Base-by-base conservation (phyloP, 1,140 invertebrate species). In the Seison nebaliae region DNA sequence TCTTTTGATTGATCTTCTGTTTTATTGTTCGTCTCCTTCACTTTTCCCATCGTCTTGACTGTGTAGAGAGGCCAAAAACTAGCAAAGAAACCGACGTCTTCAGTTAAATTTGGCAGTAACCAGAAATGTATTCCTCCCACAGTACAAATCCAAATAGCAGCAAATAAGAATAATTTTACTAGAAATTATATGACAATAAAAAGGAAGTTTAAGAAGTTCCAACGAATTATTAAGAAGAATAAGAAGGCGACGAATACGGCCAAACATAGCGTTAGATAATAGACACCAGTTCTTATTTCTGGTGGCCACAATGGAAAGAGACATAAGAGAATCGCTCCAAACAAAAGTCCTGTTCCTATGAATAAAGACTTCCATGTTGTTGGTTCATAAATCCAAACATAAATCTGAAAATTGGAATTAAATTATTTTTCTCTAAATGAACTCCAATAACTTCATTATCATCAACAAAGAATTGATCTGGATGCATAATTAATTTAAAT, bases 331-430 rank as follows among this genome's bases (percentile, higher is more conserved):
- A 93, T 83, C 30, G 78, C 76, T 24, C 76, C 84, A 34, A 93
- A 48, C 64, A 62, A 57, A 41, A 94, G 65, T 0, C 84, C 62
- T 17, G 74, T 67, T 32, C 88, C 88, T 50, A 84, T 76, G 44
- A 93, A 64, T 73, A 84, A 94, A 51, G 91, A 91, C 62, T 81
- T 79, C 41, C 83, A 69, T 7, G 84, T 81, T 48, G 88, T 81
- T 4, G 86, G 86, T 57, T 96, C 86, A 62, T 91, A 98, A 38
- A 96, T 75, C 91, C 91, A 96, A 11, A 96, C 86, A 62, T 93
- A 98, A 3, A n/a, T n/a, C n/a, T n/a, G n/a, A n/a, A n/a, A n/a
- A n/a, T n/a, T 86, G 24, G 11, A 36, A 26, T 32, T 37, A 12
- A 22, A 5, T 26, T 38, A 15, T 42, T 44, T 40, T n/a, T n/a